Evolutionary conservation across 1,140 invertebrate species (phyloP).

Genomic region (Metopolophium dirhodum): DNA sequence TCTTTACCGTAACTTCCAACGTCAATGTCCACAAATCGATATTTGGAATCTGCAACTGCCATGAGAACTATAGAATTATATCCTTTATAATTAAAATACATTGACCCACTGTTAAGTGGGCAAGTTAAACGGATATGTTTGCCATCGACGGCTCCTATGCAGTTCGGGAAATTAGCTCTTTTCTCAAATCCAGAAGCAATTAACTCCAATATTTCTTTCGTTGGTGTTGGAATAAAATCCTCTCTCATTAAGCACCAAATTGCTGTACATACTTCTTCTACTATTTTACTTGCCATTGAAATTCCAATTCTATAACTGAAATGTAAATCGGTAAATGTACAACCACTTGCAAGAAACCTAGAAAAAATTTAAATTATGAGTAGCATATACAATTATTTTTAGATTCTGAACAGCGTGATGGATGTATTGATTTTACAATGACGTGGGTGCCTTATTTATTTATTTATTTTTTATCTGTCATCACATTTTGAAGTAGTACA

Average conservation of each 20-base stretch:
- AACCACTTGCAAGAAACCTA: constrained; percentile 60
- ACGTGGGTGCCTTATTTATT: background rate
- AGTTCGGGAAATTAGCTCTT: constrained; percentile 62
- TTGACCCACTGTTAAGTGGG: constrained; percentile 61
- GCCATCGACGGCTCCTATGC: constrained; percentile 58
- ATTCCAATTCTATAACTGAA: constrained; percentile 59
- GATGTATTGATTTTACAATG: background rate
- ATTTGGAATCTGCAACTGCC: constrained; percentile 59
- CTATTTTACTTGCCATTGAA: constrained; percentile 60
- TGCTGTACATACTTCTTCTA: constrained; percentile 58
- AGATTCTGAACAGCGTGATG: background rate
- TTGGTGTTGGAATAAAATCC: constrained; percentile 58
- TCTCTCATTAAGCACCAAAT: constrained; percentile 59
- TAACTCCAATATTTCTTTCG: constrained; percentile 51
- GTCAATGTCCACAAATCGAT: constrained; percentile 59
- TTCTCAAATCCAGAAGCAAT: constrained; percentile 59
- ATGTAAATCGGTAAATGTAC: constrained; percentile 59
- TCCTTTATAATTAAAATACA: constrained; percentile 59
- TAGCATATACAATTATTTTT: constrained; percentile 28
- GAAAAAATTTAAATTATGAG: constrained; percentile 55
- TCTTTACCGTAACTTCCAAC: constrained; percentile 60
- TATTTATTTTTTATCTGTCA: background rate
- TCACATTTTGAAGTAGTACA: background rate
- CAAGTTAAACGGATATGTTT: constrained; percentile 62
- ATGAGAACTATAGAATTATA: constrained; percentile 59